Evolutionary conservation across 1,140 invertebrate genomes (phyloP), one percentile per base, ranked within the genome.

Genomic region (Magallana angulata): DNA sequence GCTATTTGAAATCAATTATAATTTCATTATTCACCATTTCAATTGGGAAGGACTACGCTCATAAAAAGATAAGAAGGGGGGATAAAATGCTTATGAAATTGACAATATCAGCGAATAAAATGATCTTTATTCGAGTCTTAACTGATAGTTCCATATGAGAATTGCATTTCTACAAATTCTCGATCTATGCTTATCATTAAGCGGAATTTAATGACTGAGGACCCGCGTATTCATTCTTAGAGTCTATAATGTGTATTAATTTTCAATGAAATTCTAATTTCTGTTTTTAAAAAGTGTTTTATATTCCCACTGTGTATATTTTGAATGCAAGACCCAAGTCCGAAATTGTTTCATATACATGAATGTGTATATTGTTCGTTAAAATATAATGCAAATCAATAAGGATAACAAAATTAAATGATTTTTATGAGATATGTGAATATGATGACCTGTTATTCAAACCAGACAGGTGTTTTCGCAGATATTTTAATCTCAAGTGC

Each of bases 1-100:
- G 24, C 14, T 76, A 76, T 76, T 76, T 76, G 24, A 76, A 76
- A 76, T 76, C 68, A 76, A 76, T 76, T 76, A 76, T 7, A 76
- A 30, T 30, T 76, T 18, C 24, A 76, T 76, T 76, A 76, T 30
- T 76, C 68, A 76, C 14, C 68, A 24, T 76, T 30, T 12, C 36
- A 30, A 4, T 36, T 30, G 68, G 68, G 68, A 76, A 7, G 11
- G 18, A 7, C 36, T 76, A 30, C 24, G 68, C 8, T 30, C 7
- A 48, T 11, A 30, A 36, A 30, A 30, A 76, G 12, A 76, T 76
- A 24, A 6, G 24, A 30, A 30, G 12, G 36, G 36, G 36, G 36
- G 36, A 48, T 48, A 48, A 48, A 48, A 24, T 30, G 24, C 24
- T 24, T 30, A 12, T 24, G 24, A 30, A 76, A 76, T 76, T 30